phyloP scores from a whole-genome alignment of 2,113 vertebrate genomes.

The Heloderma charlesbogerti region DNA sequence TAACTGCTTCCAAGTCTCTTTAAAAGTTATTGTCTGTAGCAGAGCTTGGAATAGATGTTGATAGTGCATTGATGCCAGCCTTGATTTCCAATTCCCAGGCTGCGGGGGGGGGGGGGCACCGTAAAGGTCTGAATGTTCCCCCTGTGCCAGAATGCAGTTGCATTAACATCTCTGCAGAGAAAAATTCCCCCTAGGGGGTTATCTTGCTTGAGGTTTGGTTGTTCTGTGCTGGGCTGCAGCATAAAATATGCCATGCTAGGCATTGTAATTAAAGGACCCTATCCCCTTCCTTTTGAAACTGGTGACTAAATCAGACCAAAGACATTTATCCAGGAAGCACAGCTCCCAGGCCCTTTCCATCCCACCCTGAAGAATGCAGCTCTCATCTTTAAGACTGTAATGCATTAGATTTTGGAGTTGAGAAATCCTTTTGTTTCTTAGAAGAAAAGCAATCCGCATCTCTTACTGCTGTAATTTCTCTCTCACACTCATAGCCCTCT shows the following conservation, averaged over 20 bases:
- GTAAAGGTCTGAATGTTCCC: neutral
- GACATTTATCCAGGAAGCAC: neutral
- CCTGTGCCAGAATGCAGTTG: neutral
- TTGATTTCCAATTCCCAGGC: neutral
- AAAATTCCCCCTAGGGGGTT: neutral
- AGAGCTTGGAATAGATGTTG: neutral
- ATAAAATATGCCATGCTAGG: neutral
- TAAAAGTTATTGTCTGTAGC: neutral
- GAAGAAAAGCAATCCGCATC: neutral
- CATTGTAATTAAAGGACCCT: neutral
- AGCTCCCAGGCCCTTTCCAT: too few species aligned
- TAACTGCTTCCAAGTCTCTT: neutral
- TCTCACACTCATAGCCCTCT: neutral
- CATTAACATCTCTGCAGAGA: neutral
- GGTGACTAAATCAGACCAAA: rapidly evolving
- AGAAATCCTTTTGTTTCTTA: neutral
- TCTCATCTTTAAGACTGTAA: neutral
- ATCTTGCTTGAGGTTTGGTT: neutral
- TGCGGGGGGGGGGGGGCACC: neutral
- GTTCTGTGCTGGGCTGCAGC: rapidly evolving
- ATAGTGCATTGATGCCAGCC: neutral
- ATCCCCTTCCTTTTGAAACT: neutral
- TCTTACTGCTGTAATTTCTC: neutral
- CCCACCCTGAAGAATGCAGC: neutral
- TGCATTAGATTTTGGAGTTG: slow-evolving; percentile 3